These are phyloP conservation scores for Cyclina sinensis DNA, from an alignment of 1,140 invertebrate genomes.

Conservation along the genomic window DNA sequence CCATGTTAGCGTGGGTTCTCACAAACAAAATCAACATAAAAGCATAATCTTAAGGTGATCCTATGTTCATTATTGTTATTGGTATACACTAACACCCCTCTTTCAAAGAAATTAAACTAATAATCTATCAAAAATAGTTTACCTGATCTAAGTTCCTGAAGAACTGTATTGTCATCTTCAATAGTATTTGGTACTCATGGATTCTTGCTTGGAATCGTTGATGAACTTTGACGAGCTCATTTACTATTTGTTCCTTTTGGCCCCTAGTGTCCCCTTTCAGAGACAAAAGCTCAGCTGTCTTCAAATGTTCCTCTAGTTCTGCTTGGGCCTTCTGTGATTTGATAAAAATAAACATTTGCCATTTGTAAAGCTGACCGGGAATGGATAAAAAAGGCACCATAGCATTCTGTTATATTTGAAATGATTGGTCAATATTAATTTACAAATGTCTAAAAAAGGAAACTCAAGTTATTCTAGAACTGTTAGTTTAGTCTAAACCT, in stretches of 20 bases:
- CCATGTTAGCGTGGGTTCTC: too few species aligned
- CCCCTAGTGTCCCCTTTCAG: slow-evolving; percentile 86
- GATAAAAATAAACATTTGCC: not conserved
- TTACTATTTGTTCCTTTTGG: slow-evolving; percentile 88
- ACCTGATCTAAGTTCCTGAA: slow-evolving; percentile 91
- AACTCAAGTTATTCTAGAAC: too few species aligned
- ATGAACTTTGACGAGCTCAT: slow-evolving; percentile 90
- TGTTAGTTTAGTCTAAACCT: too few species aligned
- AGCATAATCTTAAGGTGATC: too few species aligned
- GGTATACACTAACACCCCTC: too few species aligned
- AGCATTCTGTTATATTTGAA: too few species aligned
- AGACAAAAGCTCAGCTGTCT: slow-evolving; percentile 88
- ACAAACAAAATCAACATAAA: too few species aligned
- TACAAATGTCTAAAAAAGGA: too few species aligned
- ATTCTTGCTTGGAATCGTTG: slow-evolving; percentile 90
- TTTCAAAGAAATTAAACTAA: too few species aligned
- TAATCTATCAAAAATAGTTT: slow-evolving; percentile 9
- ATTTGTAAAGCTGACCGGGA: not conserved
- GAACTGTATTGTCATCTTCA: slow-evolving; percentile 91
- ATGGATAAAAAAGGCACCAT: not conserved
- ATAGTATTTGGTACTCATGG: slow-evolving; percentile 91
- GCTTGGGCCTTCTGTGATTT: slow-evolving; percentile 88
- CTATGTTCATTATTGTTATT: too few species aligned
- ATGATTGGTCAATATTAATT: too few species aligned
- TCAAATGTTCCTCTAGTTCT: slow-evolving; percentile 91